Conservation (phyloP, 2,797 vertebrate species). For the Acanthurus leucopareius region DNA sequence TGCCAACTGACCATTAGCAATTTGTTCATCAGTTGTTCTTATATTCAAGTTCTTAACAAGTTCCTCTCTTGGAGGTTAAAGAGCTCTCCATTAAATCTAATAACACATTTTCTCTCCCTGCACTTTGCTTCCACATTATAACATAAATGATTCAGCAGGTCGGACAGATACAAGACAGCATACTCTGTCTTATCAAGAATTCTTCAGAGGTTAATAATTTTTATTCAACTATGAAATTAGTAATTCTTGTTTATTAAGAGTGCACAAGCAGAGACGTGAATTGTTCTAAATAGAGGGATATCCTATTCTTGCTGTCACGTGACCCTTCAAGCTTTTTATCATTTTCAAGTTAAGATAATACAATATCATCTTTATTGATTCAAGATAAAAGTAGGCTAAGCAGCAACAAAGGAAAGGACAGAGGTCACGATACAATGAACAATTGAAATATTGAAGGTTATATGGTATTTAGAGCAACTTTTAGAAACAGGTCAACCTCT, state of each 20-base stretch:
- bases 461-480: neutral
- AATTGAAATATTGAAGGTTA: constrained; percentile 17
- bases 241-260: constrained; percentile 6
- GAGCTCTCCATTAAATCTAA: constrained; percentile 51
- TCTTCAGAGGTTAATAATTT: constrained; percentile 35
- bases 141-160: constrained; percentile 41
- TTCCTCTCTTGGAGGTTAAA: constrained; percentile 41
- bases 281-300: constrained; percentile 1
- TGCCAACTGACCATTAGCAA: constrained; percentile 26
- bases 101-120: constrained; percentile 4
- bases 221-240: constrained; percentile 29
- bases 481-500: neutral
- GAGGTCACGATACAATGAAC: constrained; percentile 24
- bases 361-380: constrained; percentile 37
- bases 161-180: constrained; percentile 18
- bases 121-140: neutral
- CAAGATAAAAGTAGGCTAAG: constrained; percentile 5
- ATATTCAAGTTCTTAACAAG: constrained; percentile 43
- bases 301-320: neutral
- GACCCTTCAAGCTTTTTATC: constrained; percentile 20
- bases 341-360: constrained; percentile 38
- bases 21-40: constrained; percentile 47
- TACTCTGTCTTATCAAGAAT: constrained; percentile 32
- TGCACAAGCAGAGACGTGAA: neutral
- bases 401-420: constrained; percentile 9